These are phyloP conservation scores for Drosophila pruinosa DNA, from an alignment of 1,140 invertebrate genomes.

Conservation along the genomic window DNA sequence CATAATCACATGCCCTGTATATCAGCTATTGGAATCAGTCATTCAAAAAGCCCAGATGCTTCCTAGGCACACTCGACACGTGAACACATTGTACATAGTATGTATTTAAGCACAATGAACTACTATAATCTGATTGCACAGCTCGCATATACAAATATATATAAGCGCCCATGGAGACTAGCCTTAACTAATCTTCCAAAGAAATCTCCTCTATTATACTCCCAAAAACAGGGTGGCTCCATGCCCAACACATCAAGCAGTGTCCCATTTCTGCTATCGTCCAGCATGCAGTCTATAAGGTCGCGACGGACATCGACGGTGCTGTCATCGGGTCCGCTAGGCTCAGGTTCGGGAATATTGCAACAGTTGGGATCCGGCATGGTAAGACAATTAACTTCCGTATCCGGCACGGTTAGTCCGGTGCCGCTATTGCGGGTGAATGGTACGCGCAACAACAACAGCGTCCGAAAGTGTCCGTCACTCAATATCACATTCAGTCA, in stretches of 20 bases:
- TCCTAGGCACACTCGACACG: conserved; percentile 29
- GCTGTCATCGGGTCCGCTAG: conserved; percentile 82
- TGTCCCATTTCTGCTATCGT: conserved; percentile 91
- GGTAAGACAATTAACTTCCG: conserved; percentile 91
- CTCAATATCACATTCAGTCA: conserved; percentile 86
- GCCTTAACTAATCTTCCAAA: conserved; percentile 82
- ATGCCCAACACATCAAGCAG: conserved; percentile 95
- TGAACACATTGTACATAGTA: conserved; percentile 57
- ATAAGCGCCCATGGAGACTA: conserved; percentile 29
- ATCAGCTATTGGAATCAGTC: conserved; percentile 26
- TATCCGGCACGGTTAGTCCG: conserved; percentile 83
- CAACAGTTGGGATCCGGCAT: conserved; percentile 93
- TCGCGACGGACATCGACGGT: conserved; percentile 90
- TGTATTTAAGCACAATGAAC: conserved; percentile 29
- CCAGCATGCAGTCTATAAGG: conserved; percentile 92
- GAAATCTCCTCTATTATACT: conserved; percentile 83
- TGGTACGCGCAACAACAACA: conserved; percentile 87
- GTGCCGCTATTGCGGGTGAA: conserved; percentile 83
- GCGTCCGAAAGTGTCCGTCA: conserved; percentile 90
- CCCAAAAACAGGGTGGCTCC: conserved; percentile 88
- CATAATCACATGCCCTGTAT: conserved; percentile 25
- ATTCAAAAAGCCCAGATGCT: conserved; percentile 12
- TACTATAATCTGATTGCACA: conserved; percentile 16
- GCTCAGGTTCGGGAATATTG: conserved; percentile 88
- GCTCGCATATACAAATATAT: conserved; percentile 13